phyloP scores from a whole-genome alignment of 2,888 invertebrate genomes.

The Panzeria rudis region DNA sequence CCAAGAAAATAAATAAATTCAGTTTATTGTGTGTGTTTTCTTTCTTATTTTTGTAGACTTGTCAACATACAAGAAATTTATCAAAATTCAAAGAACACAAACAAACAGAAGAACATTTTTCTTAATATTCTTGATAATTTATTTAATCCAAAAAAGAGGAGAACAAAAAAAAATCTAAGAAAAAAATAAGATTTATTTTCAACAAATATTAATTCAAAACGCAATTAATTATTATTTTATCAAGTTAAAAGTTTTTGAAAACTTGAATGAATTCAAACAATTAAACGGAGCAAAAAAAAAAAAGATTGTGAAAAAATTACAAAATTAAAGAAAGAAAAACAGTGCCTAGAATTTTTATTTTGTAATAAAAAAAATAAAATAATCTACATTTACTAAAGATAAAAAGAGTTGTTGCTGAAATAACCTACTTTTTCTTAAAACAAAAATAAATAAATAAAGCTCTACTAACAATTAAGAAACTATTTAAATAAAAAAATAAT shows the following conservation, averaged over 20 bases:
- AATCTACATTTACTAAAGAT: neutral
- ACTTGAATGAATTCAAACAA: neutral
- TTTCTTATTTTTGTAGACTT: constrained; percentile 25
- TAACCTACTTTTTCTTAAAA: constrained; percentile 1
- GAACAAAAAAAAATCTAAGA: neutral
- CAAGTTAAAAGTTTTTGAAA: constrained; percentile 32
- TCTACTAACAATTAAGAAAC: neutral
- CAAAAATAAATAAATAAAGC: too few species aligned
- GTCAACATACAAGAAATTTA: constrained; percentile 59
- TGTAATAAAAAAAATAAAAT: neutral
- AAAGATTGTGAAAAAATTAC: constrained; percentile 12
- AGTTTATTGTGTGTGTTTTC: neutral
- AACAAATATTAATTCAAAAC: constrained; percentile 7
- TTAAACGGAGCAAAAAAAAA: neutral
- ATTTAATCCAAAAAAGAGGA: constrained; percentile 14
- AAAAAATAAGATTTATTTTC: constrained; percentile 24
- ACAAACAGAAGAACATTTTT: constrained; percentile 29
- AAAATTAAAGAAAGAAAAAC: neutral
- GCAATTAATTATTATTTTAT: constrained; percentile 35
- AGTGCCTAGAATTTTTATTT: constrained; percentile 41
- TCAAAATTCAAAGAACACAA: constrained; percentile 43
- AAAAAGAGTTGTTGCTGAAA: constrained; percentile 12
- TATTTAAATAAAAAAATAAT: neutral
- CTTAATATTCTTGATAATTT: constrained; percentile 49
- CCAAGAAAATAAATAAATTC: constrained; percentile 42